Percentiles rank a stretch among this genome's conserved stretches.
Conservation (phyloP, 2,797 vertebrate species). For the Propithecus deckenii region DNA sequence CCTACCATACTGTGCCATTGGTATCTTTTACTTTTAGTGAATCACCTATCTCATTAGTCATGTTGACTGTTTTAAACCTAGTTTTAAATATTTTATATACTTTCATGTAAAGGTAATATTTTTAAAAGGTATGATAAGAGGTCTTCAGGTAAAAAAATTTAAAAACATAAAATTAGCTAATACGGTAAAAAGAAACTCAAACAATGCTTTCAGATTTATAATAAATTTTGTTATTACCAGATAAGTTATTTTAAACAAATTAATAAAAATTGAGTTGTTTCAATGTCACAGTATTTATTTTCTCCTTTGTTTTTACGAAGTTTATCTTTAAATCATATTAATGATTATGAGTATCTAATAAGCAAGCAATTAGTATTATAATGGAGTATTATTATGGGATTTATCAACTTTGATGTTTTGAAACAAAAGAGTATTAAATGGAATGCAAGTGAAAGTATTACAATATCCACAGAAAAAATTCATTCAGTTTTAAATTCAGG, state of each 20-base stretch:
- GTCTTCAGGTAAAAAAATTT: not conserved
- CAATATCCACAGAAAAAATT: not conserved
- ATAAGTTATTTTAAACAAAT: not conserved
- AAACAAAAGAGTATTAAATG: not conserved
- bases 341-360: not conserved
- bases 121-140: not conserved
- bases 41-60: constrained; percentile 41
- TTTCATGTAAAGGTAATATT: constrained; percentile 1
- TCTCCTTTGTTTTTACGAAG: not conserved
- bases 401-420: not conserved
- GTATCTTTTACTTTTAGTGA: constrained; percentile 50
- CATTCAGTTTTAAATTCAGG: not conserved
- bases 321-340: not conserved
- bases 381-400: not conserved
- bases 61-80: not conserved
- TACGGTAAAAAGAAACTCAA: not conserved
- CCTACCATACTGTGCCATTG: not conserved
- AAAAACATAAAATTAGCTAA: not conserved
- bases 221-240: not conserved
- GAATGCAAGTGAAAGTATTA: not conserved
- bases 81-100: constrained; percentile 26
- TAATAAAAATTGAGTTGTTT: not conserved
- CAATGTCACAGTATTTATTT: not conserved
- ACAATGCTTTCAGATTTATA: not conserved
- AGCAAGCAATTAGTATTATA: not conserved